Base-by-base conservation (phyloP, 2,113 vertebrate species). In the Anarhynchus alexandrinus region DNA sequence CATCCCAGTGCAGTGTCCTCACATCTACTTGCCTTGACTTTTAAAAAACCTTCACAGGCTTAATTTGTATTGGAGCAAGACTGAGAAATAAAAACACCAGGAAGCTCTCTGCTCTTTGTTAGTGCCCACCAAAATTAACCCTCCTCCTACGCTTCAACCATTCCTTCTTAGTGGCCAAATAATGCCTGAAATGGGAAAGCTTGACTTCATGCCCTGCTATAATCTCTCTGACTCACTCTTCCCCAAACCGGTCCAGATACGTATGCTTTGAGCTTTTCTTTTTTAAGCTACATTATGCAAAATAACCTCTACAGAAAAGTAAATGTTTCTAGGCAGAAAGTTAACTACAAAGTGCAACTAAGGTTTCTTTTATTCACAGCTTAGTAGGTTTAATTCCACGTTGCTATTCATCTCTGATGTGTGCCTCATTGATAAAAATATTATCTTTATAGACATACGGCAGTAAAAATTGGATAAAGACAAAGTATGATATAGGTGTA, bases 391-490 rank as follows among this genome's bases (percentile, higher is more conserved):
- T 80, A 79, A 91, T 90, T 92, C 23, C 43, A 62, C 12, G 9
- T 27, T 78, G 26, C 43, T 82, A 11, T 78, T 94, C 10, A 42
- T 55, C 52, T 95, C 55, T 77, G 49, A 29, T 70, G 34, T 65
- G 51, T 69, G 21, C 42, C 34, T 64, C 20, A 26, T 34, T 69
- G 74, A 78, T 87, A 72, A 77, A 88, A 92, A 29, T 19, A 58
- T 69, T 86, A 70, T 51, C 49, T 76, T 79, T 77, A 32, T 22
- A 74, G 29, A 72, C 38, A 65, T 38, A 77, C n/a, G 64, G 20
- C 62, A 83, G 34, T 70, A 88, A 91, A 94, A 90, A 92, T 25
- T 73, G 34, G 52, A 88, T 72, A 36, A 82, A 86, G n/a, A 27
- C 9, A 14, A 86, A 81, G 4, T 42, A 42, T 71, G 36, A 59